Base-by-base conservation (phyloP, 2,797 vertebrate genomes). In the Falco cherrug region DNA sequence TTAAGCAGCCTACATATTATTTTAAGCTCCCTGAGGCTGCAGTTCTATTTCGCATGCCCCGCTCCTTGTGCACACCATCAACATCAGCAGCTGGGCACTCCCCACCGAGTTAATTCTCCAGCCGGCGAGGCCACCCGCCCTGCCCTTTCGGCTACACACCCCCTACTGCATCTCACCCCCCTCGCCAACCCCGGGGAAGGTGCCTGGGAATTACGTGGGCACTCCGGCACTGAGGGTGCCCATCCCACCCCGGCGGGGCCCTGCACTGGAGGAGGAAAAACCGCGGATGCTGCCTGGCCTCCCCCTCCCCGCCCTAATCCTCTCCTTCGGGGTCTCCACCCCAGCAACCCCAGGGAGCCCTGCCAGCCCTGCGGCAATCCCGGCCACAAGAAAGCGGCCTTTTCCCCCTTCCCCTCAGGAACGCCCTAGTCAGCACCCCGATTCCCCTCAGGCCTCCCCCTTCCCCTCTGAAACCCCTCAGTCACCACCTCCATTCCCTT, bases 11-110 rank as follows among this genome's bases (percentile, higher is more conserved):
- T 24, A 16, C 4, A 17, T 0, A 75, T 89, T 95, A 94, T 93
- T 94, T 96, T 93, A 86, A 95, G 87, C 94, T 84, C 65, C 59
- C 50, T 7, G 18, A 78, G 65, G 76, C 82, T 16, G 79, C 92
- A 80, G 89, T 15, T 69, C 84, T 13, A 1, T 15, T 80, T 71
- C 79, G 43, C 12, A 8, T 5, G 48, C 47, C 84, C 61, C 2
- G 17, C 33, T 91, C 76, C 54, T 33, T 3, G 45, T 11, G 7
- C 50, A 8, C 89, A 16, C 5, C 74, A 19, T 48, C 11, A 64
- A 48, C 50, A 53, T 8, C 25, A 25, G 50, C 37, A 41, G 61
- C n/a, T 18, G 84, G 48, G 85, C 92, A 29, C 48, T 8, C 71
- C 63, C 39, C 69, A 11, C 10, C 16, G 7, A 45, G 41, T 20